A percentile compares a stretch with the other conserved stretches of the same genome.
Evolutionary conservation across 2,113 vertebrate species (phyloP).

Genomic region (Protobothrops mucrosquamatus): DNA sequence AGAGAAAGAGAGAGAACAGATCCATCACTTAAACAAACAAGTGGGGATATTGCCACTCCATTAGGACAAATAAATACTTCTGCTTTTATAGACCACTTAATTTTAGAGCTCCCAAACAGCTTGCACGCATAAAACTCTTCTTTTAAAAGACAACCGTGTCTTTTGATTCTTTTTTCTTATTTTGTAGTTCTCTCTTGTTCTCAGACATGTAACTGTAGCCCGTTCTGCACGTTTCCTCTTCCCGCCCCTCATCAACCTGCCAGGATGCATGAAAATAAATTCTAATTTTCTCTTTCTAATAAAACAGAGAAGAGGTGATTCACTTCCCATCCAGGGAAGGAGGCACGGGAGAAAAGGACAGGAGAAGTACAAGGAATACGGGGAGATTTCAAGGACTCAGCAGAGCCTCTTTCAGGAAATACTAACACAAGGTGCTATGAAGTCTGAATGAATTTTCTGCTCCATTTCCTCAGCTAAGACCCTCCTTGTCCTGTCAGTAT

Average conservation of each 20-base stretch:
- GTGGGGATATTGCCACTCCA: background rate
- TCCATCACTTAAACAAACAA: conserved; percentile 3
- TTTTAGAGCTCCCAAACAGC: background rate
- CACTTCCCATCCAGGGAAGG: background rate
- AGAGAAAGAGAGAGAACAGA: background rate
- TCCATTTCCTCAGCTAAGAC: background rate
- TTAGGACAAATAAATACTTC: background rate
- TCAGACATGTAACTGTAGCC: background rate
- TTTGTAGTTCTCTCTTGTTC: background rate
- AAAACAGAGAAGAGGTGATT: background rate
- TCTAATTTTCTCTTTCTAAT: background rate
- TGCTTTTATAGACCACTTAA: background rate
- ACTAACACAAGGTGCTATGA: background rate
- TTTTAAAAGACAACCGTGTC: background rate
- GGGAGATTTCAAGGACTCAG: background rate
- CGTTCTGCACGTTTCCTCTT: background rate
- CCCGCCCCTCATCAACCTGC: background rate
- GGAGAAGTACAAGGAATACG: background rate
- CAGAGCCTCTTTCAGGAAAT: background rate
- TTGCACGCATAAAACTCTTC: background rate
- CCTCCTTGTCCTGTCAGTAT: background rate
- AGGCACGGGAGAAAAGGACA: background rate
- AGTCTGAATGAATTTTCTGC: background rate
- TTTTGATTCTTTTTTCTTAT: background rate
- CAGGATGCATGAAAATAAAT: background rate